Evolutionary conservation across 2,797 vertebrate species (phyloP).

Genomic region (Sebastes steindachneri): DNA sequence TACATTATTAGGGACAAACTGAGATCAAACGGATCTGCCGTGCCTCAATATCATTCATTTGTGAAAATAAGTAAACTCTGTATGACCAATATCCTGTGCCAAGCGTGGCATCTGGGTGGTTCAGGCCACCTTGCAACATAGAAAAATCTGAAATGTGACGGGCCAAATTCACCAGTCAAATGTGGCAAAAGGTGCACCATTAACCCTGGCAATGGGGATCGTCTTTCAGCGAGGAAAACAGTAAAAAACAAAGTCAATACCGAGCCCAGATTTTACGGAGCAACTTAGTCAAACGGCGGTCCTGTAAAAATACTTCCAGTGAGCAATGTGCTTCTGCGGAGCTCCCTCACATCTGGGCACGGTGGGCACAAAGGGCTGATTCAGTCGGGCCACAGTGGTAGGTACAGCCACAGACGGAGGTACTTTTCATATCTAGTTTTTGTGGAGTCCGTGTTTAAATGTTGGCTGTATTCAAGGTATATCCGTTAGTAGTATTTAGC

Average conservation of each 20-base stretch:
- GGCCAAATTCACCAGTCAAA: slow-evolving; percentile 29
- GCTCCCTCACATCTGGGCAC: slow-evolving; percentile 74
- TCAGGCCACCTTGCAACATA: slow-evolving; percentile 24
- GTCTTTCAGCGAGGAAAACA: slow-evolving; percentile 70
- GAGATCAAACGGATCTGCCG: slow-evolving; percentile 7
- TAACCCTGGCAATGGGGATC: slow-evolving; percentile 49
- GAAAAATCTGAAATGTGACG: slow-evolving; percentile 11
- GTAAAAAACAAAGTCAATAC: slow-evolving; percentile 80
- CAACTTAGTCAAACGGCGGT: slow-evolving; percentile 55
- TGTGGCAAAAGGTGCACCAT: slow-evolving; percentile 38
- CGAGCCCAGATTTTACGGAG: slow-evolving; percentile 67
- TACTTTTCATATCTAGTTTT: slow-evolving; percentile 73
- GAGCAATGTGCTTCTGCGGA: slow-evolving; percentile 58
- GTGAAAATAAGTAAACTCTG: slow-evolving; percentile 20
- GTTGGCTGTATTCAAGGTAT: slow-evolving; percentile 28
- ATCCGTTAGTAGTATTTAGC: slow-evolving; percentile 33
- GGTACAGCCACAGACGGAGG: slow-evolving; percentile 68
- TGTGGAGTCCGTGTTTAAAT: slow-evolving; percentile 49
- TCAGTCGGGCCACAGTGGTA: slow-evolving; percentile 75
- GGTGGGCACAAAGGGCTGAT: slow-evolving; percentile 81
- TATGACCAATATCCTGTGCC: background rate
- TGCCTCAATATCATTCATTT: background rate
- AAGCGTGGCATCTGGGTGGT: slow-evolving; percentile 46
- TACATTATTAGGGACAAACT: slow-evolving; percentile 22
- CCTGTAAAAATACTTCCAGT: slow-evolving; percentile 75